A percentile compares a stretch with the other conserved stretches of the same genome.
Evolutionary conservation across 2,888 invertebrate species (phyloP).

Genomic region (Girardia tigrina): DNA sequence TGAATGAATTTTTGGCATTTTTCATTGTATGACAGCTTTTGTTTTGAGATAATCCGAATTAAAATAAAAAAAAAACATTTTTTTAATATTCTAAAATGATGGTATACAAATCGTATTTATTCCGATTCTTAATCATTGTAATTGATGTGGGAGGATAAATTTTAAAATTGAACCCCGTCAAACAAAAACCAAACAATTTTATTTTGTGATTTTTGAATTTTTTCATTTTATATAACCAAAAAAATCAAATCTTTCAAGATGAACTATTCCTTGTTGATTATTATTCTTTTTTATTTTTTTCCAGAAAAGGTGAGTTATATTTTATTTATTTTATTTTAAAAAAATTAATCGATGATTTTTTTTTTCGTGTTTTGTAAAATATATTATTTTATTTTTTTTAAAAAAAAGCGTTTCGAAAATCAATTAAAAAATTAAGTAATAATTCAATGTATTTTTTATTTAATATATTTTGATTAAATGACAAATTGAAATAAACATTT

Average conservation of each 20-base stretch:
- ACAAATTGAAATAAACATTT: not conserved
- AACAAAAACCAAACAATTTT: no score
- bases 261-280: not conserved
- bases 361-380: no score
- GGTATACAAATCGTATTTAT: not conserved
- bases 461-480: no score
- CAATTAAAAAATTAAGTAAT: no score
- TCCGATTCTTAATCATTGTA: not conserved
- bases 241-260: not conserved
- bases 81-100: not conserved
- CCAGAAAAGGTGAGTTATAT: not conserved
- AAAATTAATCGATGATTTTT: no score
- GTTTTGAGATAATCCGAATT: not conserved
- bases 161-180: not conserved
- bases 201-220: no score
- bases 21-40: not conserved
- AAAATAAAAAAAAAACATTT: no score
- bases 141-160: not conserved
- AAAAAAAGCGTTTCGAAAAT: no score
- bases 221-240: no score
- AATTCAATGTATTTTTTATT: no score
- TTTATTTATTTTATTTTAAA: not conserved
- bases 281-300: not conserved
- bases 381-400: no score
- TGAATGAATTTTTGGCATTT: not conserved